Conservation (phyloP, 64 coral and sea anemone genomes). For the Stichodactyla helianthus region DNA sequence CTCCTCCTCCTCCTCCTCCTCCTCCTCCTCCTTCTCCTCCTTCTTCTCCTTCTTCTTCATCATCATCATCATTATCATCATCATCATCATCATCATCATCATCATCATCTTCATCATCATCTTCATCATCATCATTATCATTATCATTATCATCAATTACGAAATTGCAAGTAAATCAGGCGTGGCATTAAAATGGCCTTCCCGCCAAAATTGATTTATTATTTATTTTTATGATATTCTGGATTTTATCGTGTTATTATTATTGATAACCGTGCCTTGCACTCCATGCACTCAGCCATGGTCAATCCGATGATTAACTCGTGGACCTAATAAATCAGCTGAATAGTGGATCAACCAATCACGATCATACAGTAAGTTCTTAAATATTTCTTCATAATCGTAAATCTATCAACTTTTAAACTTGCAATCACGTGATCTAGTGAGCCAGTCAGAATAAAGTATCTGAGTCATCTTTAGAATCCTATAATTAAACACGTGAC, state of each 20-base stretch:
- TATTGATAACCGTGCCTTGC: not conserved
- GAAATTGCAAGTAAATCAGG: not conserved
- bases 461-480: no score
- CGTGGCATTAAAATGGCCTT: not conserved
- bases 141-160: no score
- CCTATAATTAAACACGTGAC: no score
- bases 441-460: not conserved
- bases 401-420: not conserved
- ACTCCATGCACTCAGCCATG: not conserved
- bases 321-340: slow-evolving; percentile 6
- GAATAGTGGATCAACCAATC: slow-evolving; percentile 16
- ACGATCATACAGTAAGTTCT: not conserved
- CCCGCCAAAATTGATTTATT: not conserved
- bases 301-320: not conserved
- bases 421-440: not conserved
- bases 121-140: no score
- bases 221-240: not conserved
- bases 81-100: no score
- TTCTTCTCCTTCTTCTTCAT: no score
- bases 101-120: no score
- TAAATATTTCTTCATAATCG: not conserved
- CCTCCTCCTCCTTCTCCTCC: no score
- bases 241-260: not conserved
- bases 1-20: no score
- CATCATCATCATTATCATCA: no score